Percentiles rank a stretch among this genome's conserved stretches.
Evolutionary conservation across 2,888 invertebrate genomes (phyloP).

Genomic region (Girardia tigrina): DNA sequence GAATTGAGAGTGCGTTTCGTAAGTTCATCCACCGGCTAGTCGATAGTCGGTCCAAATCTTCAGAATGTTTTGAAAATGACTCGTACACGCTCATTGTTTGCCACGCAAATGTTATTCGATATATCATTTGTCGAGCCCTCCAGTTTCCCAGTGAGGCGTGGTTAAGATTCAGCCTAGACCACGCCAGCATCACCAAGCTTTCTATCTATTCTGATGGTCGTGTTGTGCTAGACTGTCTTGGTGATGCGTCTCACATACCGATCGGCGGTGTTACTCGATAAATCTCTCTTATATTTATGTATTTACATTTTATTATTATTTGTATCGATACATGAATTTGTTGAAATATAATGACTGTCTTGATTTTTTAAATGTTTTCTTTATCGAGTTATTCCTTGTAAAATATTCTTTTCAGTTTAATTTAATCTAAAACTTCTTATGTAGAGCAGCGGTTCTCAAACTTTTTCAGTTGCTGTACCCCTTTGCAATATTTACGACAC

Average conservation of each 20-base stretch:
- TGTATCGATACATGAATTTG: no score
- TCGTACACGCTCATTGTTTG: slow-evolving; percentile 79
- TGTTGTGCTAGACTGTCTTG: slow-evolving; percentile 52
- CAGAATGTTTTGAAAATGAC: slow-evolving; percentile 60
- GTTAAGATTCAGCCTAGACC: slow-evolving; percentile 75
- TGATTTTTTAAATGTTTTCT: no score
- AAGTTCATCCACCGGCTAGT: slow-evolving; percentile 67
- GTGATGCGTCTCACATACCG: background rate
- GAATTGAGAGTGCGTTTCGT: slow-evolving; percentile 86
- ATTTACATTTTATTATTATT: no score
- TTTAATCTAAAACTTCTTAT: no score
- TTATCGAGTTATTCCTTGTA: no score
- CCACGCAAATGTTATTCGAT: slow-evolving; percentile 91
- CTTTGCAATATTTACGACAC: no score
- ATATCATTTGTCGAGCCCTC: slow-evolving; percentile 52
- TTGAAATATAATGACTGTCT: no score
- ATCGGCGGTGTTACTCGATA: background rate
- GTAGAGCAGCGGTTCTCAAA: no score
- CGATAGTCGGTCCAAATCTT: slow-evolving; percentile 62
- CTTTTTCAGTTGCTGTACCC: no score
- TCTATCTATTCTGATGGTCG: slow-evolving; percentile 68
- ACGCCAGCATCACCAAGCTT: slow-evolving; percentile 83
- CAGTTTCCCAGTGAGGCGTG: slow-evolving; percentile 94
- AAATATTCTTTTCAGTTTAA: no score
- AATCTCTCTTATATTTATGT: no score